Conservation (phyloP, 1,140 invertebrate species). For the Copidosoma floridanum region DNA sequence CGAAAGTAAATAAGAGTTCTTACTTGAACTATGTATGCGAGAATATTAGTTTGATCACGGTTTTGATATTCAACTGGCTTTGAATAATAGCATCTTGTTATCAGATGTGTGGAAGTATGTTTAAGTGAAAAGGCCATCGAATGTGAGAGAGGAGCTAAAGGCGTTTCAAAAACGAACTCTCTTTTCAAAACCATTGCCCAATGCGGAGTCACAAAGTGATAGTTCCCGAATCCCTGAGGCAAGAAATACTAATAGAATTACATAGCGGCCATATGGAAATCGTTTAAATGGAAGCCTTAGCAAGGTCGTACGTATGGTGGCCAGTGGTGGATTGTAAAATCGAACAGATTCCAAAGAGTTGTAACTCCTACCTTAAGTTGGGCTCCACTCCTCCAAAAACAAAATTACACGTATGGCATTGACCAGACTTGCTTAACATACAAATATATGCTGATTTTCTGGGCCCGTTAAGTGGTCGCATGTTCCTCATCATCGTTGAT, state of each 20-base stretch:
- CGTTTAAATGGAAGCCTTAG: slow-evolving; percentile 56
- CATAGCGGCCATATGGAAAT: slow-evolving; percentile 57
- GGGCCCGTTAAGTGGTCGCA: slow-evolving; percentile 5
- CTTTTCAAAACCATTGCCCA: slow-evolving; percentile 7
- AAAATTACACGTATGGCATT: slow-evolving; percentile 33
- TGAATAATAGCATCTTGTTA: no score
- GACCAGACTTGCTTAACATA: slow-evolving; percentile 41
- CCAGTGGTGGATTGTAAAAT: slow-evolving; percentile 53
- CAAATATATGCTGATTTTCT: slow-evolving; percentile 39
- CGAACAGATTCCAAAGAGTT: no score
- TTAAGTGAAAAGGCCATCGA: not conserved
- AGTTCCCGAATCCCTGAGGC: slow-evolving; percentile 44
- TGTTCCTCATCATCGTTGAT: slow-evolving; percentile 23
- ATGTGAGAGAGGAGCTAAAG: slow-evolving; percentile 8
- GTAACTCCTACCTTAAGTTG: slow-evolving; percentile 37
- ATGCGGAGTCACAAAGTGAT: no score
- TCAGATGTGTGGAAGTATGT: slow-evolving; percentile 19
- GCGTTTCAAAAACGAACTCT: not conserved
- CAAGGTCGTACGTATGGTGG: slow-evolving; percentile 56
- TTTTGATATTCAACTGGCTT: no score
- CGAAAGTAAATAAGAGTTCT: no score
- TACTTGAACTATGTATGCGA: no score
- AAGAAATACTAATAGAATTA: slow-evolving; percentile 44
- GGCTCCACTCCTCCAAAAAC: not conserved
- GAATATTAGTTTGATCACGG: no score